Evolutionary conservation across 1,140 invertebrate species (phyloP).

Genomic region (Macrosteles quadrilineatus): DNA sequence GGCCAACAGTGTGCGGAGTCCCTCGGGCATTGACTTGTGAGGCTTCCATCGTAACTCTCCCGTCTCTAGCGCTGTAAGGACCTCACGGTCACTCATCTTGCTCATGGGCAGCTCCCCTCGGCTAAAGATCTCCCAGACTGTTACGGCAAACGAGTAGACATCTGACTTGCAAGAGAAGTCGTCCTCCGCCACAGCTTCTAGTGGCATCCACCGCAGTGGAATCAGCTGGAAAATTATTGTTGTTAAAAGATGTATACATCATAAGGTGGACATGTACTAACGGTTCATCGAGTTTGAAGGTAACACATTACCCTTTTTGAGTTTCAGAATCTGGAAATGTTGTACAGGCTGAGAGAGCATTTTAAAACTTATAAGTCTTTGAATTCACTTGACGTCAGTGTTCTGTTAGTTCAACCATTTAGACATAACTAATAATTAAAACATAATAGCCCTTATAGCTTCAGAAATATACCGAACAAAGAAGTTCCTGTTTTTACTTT

Average conservation of each 20-base stretch:
- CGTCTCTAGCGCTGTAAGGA: conserved; percentile 67
- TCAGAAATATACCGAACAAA: too few species aligned
- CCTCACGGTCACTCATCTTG: conserved; percentile 74
- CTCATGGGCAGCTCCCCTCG: conserved; percentile 85
- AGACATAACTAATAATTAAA: too few species aligned
- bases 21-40: conserved; percentile 40
- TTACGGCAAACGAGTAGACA: conserved; percentile 87
- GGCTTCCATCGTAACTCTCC: conserved; percentile 43
- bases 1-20: conserved; percentile 46
- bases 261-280: too few species aligned
- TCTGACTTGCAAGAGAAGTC: conserved; percentile 94
- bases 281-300: too few species aligned
- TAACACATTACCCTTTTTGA: too few species aligned
- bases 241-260: conserved; percentile 38
- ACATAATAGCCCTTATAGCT: too few species aligned
- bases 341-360: too few species aligned
- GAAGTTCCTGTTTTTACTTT: too few species aligned
- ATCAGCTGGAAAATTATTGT: conserved; percentile 62
- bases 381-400: too few species aligned
- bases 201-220: conserved; percentile 83
- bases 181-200: conserved; percentile 86
- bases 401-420: too few species aligned
- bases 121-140: conserved; percentile 90
- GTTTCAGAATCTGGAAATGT: too few species aligned
- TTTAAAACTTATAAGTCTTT: too few species aligned